These are phyloP conservation scores for Meloidogyne floridensis DNA, from an alignment of 1,140 invertebrate genomes.

Conservation along the genomic window DNA sequence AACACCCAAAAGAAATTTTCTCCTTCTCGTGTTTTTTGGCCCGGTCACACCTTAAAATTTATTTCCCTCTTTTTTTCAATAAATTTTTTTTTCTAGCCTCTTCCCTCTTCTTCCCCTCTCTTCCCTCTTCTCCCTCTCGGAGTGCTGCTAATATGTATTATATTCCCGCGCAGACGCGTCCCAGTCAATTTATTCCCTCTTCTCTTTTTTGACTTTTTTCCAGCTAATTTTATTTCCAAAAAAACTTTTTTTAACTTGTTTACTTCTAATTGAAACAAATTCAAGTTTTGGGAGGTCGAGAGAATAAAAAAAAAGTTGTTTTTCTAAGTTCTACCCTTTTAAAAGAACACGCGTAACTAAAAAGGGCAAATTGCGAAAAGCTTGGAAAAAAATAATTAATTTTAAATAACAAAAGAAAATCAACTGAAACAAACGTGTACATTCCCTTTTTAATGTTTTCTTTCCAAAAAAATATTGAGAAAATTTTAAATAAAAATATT, in stretches of 20 bases:
- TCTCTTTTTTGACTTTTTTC: background rate
- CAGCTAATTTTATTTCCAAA: constrained; percentile 1
- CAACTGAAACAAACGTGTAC: background rate
- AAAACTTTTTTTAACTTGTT: background rate
- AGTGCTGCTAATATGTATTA: too few species aligned
- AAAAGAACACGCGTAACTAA: background rate
- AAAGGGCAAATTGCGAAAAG: constrained; percentile 1
- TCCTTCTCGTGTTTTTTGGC: background rate
- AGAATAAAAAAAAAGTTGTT: background rate
- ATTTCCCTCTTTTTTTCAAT: background rate
- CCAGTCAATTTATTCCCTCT: background rate
- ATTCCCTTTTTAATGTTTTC: background rate
- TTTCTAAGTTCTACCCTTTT: background rate
- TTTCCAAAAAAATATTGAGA: background rate
- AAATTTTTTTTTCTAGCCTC: background rate
- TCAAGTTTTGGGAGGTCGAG: background rate
- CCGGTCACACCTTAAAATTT: background rate
- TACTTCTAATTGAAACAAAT: background rate
- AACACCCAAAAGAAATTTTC: background rate
- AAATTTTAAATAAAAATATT: background rate
- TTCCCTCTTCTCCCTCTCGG: background rate
- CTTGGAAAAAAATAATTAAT: background rate
- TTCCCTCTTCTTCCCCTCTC: background rate
- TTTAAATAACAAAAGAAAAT: constrained; percentile 10
- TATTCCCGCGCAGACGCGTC: background rate